Percentiles rank a stretch among this genome's conserved stretches.
Evolutionary conservation across 2,888 invertebrate genomes (phyloP).

Genomic region (Spisula subtruncata): DNA sequence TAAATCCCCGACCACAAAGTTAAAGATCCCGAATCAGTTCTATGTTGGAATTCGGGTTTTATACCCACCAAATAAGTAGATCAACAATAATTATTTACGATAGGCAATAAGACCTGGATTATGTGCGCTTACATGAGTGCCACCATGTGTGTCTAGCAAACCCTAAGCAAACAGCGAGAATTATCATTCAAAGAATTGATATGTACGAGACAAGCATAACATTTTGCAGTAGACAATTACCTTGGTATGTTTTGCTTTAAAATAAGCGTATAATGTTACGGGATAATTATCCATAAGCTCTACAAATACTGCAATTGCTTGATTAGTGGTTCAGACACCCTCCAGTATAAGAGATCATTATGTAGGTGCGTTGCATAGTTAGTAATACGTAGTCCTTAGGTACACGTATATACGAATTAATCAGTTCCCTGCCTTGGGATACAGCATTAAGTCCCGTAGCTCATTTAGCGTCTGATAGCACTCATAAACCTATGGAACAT

Average conservation of each 20-base stretch:
- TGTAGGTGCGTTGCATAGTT: not conserved
- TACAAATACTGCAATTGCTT: not conserved
- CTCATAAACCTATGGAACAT: not conserved
- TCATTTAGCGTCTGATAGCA: not conserved
- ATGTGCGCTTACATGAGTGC: not conserved
- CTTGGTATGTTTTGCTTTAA: not conserved
- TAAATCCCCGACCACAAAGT: not conserved
- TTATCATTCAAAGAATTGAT: not conserved
- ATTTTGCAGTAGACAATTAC: not conserved
- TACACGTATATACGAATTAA: not conserved
- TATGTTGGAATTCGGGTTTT: not conserved
- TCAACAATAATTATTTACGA: not conserved
- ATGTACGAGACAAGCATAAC: not conserved
- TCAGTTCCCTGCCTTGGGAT: not conserved
- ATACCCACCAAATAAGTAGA: not conserved
- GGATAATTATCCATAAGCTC: not conserved
- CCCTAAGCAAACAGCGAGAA: not conserved
- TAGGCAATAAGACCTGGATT: not conserved
- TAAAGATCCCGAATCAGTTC: conserved; percentile 5
- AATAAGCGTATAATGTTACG: not conserved
- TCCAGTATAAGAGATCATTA: not conserved
- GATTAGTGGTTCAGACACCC: not conserved
- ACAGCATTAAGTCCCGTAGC: not conserved
- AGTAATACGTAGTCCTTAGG: not conserved
- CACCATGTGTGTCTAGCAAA: not conserved